These are phyloP conservation scores for Noctua pronuba DNA, from an alignment of 2,888 invertebrate species.

Conservation along the genomic window DNA sequence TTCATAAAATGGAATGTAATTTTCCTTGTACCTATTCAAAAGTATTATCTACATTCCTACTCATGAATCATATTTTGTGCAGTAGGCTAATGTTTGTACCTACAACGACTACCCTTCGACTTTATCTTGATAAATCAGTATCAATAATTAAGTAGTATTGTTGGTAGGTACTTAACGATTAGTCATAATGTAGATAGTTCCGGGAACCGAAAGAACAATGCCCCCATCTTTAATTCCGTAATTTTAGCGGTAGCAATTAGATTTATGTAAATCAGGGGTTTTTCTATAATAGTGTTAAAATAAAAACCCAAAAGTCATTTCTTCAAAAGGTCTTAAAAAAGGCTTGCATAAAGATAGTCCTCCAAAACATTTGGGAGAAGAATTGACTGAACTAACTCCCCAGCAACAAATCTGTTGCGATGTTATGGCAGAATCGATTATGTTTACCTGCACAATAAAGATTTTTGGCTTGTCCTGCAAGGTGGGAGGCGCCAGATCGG, in stretches of 20 bases:
- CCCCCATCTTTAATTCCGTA: background rate
- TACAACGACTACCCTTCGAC: conserved; percentile 5
- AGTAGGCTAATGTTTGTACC: background rate
- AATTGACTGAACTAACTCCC: background rate
- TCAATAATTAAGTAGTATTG: background rate
- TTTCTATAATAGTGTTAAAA: background rate
- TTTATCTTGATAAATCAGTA: conserved; percentile 15
- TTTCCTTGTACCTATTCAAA: background rate
- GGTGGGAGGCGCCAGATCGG: conserved; percentile 42
- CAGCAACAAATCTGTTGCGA: background rate
- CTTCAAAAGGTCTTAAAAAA: background rate
- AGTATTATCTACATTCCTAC: background rate
- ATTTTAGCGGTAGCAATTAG: background rate
- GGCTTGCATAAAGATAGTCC: background rate
- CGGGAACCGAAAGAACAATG: background rate
- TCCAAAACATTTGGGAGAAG: background rate
- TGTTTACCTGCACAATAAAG: conserved; percentile 55
- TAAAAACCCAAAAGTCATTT: background rate
- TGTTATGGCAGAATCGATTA: background rate
- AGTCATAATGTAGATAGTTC: conserved; percentile 8
- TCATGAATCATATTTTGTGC: conserved; percentile 1
- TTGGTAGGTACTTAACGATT: background rate
- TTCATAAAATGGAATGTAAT: background rate
- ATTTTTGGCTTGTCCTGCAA: conserved; percentile 55
- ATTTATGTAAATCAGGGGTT: background rate